Conservation (phyloP, 2,888 invertebrate species). For the Bibio marci region DNA sequence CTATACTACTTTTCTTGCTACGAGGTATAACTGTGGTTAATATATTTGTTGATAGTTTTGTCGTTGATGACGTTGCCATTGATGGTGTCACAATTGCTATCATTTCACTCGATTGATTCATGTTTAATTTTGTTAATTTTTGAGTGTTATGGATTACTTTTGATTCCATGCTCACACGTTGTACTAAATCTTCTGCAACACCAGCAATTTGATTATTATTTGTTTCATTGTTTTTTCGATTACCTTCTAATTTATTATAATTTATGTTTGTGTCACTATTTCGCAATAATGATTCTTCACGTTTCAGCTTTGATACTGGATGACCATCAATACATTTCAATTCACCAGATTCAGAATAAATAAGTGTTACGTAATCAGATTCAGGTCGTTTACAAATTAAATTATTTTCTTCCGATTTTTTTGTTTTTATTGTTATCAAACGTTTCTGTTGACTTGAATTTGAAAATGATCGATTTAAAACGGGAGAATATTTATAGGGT, state of each 20-base stretch:
- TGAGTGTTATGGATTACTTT: too few species aligned
- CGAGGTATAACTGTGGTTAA: background rate
- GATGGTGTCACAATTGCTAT: too few species aligned
- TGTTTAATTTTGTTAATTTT: too few species aligned
- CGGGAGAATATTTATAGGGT: slow-evolving; percentile 29
- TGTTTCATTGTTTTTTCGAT: background rate
- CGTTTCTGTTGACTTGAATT: slow-evolving; percentile 9
- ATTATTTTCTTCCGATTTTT: background rate
- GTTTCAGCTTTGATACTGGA: slow-evolving; percentile 1
- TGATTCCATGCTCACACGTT: too few species aligned
- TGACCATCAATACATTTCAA: slow-evolving; percentile 20
- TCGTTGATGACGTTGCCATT: too few species aligned
- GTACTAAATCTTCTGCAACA: background rate
- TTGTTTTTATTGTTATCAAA: background rate
- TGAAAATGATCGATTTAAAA: slow-evolving; percentile 23
- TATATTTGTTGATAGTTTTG: too few species aligned
- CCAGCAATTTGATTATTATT: background rate
- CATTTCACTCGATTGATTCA: too few species aligned
- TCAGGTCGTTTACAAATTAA: slow-evolving; percentile 22
- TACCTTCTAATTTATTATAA: slow-evolving; percentile 8
- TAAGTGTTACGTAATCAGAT: slow-evolving; percentile 27
- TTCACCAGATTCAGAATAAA: slow-evolving; percentile 21
- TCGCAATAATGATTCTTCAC: slow-evolving; percentile 9
- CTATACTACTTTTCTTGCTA: background rate
- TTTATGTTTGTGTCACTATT: slow-evolving; percentile 16